Base-by-base conservation (phyloP, 2,888 invertebrate species). In the Acanthosepion pharaonis region DNA sequence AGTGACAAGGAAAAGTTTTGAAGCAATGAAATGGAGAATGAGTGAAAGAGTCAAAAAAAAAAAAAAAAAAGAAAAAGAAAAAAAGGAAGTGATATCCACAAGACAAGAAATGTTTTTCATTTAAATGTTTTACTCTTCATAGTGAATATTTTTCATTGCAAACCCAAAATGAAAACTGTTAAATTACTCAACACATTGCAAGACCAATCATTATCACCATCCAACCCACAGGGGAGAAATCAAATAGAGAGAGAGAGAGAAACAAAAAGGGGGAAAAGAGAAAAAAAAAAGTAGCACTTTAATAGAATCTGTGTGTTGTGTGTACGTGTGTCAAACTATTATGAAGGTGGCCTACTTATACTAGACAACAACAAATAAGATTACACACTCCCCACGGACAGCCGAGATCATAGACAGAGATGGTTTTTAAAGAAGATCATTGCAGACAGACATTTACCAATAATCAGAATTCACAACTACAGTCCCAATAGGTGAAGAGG, bases 151-250 rank as follows among this genome's bases (percentile, higher is more conserved):
- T 33, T 11, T 78, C 23, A 78, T n/a, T 78, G 78, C n/a, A 78
- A 78, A n/a, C n/a, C n/a, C 11, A 78, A 78, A 78, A 78, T 78
- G 78, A n/a, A 78, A 78, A 78, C n/a, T 78, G 78, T 78, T 78
- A 78, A 78, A 78, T 78, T 78, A 78, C 78, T 78, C n/a, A 78
- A 78, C 78, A 78, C 78, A 78, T n/a, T n/a, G 78, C 78, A 78
- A 78, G 11, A 78, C 78, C 78, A 78, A 78, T 78, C n/a, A 78
- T 78, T n/a, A 78, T n/a, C n/a, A 33, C 78, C n/a, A n/a, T 78
- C n/a, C 78, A 78, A 78, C n/a, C 78, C n/a, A 78, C 78, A 11
- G n/a, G 78, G 78, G 78, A n/a, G n/a, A n/a, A 78, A n/a, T n/a
- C n/a, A 78, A 8, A 78, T 5, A n/a, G 15, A 78, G 33, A 78